Evolutionary conservation across 1,140 invertebrate genomes (phyloP).

Genomic region (Holcopasites calliopsidis): DNA sequence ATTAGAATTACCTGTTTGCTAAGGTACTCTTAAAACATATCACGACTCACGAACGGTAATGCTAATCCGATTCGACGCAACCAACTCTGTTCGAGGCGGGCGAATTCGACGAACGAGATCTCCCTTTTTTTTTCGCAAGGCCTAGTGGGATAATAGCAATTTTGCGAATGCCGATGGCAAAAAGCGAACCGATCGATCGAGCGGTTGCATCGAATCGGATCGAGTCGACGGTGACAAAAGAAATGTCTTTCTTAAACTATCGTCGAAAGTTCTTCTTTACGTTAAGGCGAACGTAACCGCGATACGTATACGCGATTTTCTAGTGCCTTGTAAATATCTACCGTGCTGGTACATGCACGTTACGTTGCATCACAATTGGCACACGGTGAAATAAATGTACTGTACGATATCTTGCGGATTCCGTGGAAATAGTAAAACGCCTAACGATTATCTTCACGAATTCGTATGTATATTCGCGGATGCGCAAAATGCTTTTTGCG

Average conservation of each 20-base stretch:
- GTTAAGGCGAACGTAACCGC: conserved; percentile 10
- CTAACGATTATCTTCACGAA: conserved; percentile 21
- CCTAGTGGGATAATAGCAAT: background rate
- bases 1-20: conserved; percentile 6
- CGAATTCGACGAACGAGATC: background rate
- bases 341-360: conserved; percentile 60
- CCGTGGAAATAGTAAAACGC: background rate
- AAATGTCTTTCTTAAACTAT: background rate
- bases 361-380: conserved; percentile 52
- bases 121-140: background rate
- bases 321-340: conserved; percentile 75
- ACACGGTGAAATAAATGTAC: conserved; percentile 39
- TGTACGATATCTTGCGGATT: background rate
- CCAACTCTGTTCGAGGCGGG: background rate
- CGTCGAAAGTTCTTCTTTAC: conserved; percentile 15
- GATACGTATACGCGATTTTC: conserved; percentile 58
- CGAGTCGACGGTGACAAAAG: background rate
- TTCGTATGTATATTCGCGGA: conserved; percentile 39
- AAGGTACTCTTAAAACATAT: conserved; percentile 38
- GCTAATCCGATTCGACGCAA: background rate
- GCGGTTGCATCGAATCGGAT: background rate
- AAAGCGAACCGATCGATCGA: background rate
- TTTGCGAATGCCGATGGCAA: background rate
- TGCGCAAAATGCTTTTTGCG: conserved; percentile 50
- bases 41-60: conserved; percentile 1